Conservation (phyloP, 2,113 vertebrate genomes). For the Prolemur simus region DNA sequence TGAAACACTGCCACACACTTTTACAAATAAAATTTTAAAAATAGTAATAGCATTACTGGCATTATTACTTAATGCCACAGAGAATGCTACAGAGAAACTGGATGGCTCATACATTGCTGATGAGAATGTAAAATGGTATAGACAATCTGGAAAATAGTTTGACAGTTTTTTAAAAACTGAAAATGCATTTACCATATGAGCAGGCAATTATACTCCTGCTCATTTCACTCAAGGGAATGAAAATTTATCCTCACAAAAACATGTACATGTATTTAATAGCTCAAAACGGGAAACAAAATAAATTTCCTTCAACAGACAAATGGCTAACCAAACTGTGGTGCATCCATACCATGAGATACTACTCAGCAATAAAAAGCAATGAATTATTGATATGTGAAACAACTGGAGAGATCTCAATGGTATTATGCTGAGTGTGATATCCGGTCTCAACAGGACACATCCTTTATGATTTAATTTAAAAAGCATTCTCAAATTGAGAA, state of each 20-base stretch:
- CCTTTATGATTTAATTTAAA: background rate
- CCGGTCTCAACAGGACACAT: background rate
- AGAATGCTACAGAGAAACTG: background rate
- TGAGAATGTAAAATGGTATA: background rate
- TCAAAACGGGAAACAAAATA: background rate
- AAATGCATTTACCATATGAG: background rate
- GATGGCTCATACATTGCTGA: background rate
- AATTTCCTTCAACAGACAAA: background rate
- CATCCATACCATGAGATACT: background rate
- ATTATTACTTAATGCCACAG: background rate
- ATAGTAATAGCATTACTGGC: no score
- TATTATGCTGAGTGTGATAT: background rate
- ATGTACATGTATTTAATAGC: background rate
- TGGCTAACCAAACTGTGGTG: background rate
- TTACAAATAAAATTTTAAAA: background rate
- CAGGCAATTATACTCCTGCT: background rate
- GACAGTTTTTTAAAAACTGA: background rate
- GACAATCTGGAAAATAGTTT: background rate
- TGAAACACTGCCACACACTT: background rate
- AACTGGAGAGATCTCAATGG: background rate
- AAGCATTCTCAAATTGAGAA: background rate
- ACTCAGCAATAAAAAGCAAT: background rate
- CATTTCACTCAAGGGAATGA: background rate
- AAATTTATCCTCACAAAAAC: background rate
- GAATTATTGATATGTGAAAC: background rate